Evolutionary conservation across 2,797 vertebrate species (phyloP).

Genomic region (Anabacerthia variegaticeps): DNA sequence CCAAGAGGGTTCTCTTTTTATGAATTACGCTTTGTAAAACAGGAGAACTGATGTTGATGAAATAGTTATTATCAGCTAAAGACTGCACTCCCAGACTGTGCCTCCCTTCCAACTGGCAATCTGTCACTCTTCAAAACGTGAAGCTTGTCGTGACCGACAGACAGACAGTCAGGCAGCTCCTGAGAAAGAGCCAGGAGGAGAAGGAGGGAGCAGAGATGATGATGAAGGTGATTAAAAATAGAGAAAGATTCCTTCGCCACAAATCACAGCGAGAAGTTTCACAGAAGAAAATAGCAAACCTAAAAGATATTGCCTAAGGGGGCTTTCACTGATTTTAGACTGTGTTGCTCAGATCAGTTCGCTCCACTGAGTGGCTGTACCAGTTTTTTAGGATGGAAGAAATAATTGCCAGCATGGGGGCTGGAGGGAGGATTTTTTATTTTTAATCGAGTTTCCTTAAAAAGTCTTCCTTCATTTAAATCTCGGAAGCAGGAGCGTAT

Average conservation of each 20-base stretch:
- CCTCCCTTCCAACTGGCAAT: slow-evolving; percentile 40
- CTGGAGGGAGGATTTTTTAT: neutral
- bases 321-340: slow-evolving; percentile 63
- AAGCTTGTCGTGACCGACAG: slow-evolving; percentile 15
- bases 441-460: slow-evolving; percentile 27
- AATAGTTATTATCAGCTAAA: slow-evolving; percentile 63
- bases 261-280: slow-evolving; percentile 26
- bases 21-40: slow-evolving; percentile 70
- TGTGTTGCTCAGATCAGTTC: slow-evolving; percentile 43
- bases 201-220: neutral
- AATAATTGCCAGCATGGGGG: slow-evolving; percentile 30
- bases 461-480: slow-evolving; percentile 34
- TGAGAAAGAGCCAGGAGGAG: neutral
- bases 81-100: slow-evolving; percentile 15
- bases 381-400: slow-evolving; percentile 24
- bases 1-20: slow-evolving; percentile 60
- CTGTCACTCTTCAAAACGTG: slow-evolving; percentile 48
- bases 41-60: slow-evolving; percentile 48
- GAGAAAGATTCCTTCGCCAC: neutral
- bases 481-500: neutral
- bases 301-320: slow-evolving; percentile 63
- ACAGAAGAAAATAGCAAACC: slow-evolving; percentile 10
- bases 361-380: slow-evolving; percentile 34
- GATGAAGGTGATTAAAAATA: slow-evolving; percentile 54
- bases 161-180: slow-evolving; percentile 24